Conservation (phyloP, 92 coral and sea anemone species). For the Pocillopora grandis region DNA sequence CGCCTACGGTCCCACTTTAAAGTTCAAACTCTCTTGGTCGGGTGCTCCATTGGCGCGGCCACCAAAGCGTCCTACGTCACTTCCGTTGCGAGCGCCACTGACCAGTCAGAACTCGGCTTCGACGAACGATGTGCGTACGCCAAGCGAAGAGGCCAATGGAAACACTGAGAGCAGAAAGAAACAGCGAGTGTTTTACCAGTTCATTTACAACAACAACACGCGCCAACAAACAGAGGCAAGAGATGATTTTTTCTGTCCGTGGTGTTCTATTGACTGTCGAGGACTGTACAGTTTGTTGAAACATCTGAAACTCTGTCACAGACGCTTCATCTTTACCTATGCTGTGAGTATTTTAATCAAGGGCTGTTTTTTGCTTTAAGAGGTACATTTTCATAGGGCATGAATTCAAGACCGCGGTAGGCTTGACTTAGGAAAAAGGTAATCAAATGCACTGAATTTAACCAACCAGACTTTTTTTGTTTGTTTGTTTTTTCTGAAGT, state of each 20-base stretch:
- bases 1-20: slow-evolving; percentile 97
- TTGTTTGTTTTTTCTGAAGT: too few relatives aligned
- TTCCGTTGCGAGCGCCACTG: slow-evolving; percentile 72
- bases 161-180: slow-evolving; percentile 63
- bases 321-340: slow-evolving; percentile 90
- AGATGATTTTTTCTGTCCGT: slow-evolving; percentile 90
- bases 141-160: slow-evolving; percentile 59
- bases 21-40: slow-evolving; percentile 92
- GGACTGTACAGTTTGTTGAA: slow-evolving; percentile 85
- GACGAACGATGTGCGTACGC: slow-evolving; percentile 53
- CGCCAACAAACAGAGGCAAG: slow-evolving; percentile 98
- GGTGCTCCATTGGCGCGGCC: slow-evolving; percentile 72
- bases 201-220: slow-evolving; percentile 94
- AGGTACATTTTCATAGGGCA: too few relatives aligned
- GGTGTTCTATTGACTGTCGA: slow-evolving; percentile 97
- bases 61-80: slow-evolving; percentile 69
- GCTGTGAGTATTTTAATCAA: slow-evolving; percentile 73
- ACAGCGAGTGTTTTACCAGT: slow-evolving; percentile 91
- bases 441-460: too few relatives aligned
- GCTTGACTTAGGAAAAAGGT: too few relatives aligned
- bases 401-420: too few relatives aligned
- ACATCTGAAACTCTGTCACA: slow-evolving; percentile 93
- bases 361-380: too few relatives aligned
- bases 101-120: slow-evolving; percentile 54
- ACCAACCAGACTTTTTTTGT: too few relatives aligned